Base-by-base conservation (phyloP, 2,888 invertebrate genomes). In the Troides aeacus region DNA sequence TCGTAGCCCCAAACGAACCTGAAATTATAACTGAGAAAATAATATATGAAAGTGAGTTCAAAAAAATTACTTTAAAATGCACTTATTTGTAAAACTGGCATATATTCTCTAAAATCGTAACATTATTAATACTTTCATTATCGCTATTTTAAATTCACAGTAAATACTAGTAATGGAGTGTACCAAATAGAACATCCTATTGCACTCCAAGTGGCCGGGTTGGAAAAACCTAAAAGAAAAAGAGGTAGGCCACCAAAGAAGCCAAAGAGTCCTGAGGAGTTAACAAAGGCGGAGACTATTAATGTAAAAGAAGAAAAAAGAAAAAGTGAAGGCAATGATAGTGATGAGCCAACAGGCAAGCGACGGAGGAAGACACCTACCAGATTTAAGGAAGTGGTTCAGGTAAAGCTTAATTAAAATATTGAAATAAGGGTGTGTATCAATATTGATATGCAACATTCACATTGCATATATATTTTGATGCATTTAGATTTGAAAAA, bases 211-310 rank as follows among this genome's bases (percentile, higher is more conserved):
- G 93, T 94, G 73, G 94, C 94, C 70, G 95, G 95, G 1, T 81
- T 95, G 30, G 94, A 94, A 46, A 95, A 93, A 75, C 95, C 95
- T 0, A 94, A 94, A 79, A 89, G 94, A 67, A 96, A 95, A 84
- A 88, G 96, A 42, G 96, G 96, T 10, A 90, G 96, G 59, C 96
- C 96, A 17, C 94, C 95, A 0, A 96, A 96, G 85, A 90, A 87
- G 73, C 82, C 74, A 72, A 89, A 90, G 73, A 77, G 89, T 1
- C 84, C 86, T 0, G 91, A 93, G 61, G 87, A 86, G 64, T 67
- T 84, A 74, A 87, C 81, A 2, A 76, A 78, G 68, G 86, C 85
- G 75, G 80, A 79, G 2, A 79, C 78, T 3, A 78, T 78, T 0
- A 82, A 80, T 57, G 79, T 79, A 21, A 78, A 74, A 70, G 79